Evolutionary conservation across 2,888 invertebrate genomes (phyloP), one percentile per base, ranked within the genome.

Genomic region (Drosophila peninsularis): DNA sequence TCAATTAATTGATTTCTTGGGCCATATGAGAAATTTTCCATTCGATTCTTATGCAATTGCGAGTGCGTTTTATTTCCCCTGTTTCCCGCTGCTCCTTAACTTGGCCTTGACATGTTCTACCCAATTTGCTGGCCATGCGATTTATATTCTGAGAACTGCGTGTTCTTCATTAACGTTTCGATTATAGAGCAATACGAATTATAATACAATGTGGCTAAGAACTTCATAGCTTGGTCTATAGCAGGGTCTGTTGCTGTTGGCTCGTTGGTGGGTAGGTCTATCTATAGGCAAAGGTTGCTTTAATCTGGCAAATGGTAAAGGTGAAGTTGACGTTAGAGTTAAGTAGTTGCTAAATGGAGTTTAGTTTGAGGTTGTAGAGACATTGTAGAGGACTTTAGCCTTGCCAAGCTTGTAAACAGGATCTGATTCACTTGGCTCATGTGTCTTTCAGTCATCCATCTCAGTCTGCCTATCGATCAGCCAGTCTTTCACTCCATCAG

Each of bases 1-100:
- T 70, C 80, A 80, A 79, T 83, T 86, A 86, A 81, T 83, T 83
- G 81, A 83, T 86, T 81, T 79, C 71, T 65, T 54, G 32, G 42
- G 52, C 56, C 68, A 72, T 66, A 32, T 55, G 34, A 69, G 61
- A 75, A 75, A 61, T 36, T 66, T 64, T 66, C 44, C 52, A 62
- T 70, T 71, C 39, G 32, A 65, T 61, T 72, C 44, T 71, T 58
- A 49, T 69, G 61, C 71, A 75, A 75, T 62, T 63, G 54, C 36
- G 45, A 30, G 17, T 49, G 68, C 62, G 55, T 58, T 10, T 13
- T 13, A 17, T 47, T 47, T 17, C 5, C 45, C 27, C 7, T 30
- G 0, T 0, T 30, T 19, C 21, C 2, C 4, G 7, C 21, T 30
- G 27, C 27, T 7, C 27, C 27, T 37, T 4, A 52, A 52, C 44